phyloP scores from a whole-genome alignment of 1,140 invertebrate species.

The Drosophila dunni region DNA sequence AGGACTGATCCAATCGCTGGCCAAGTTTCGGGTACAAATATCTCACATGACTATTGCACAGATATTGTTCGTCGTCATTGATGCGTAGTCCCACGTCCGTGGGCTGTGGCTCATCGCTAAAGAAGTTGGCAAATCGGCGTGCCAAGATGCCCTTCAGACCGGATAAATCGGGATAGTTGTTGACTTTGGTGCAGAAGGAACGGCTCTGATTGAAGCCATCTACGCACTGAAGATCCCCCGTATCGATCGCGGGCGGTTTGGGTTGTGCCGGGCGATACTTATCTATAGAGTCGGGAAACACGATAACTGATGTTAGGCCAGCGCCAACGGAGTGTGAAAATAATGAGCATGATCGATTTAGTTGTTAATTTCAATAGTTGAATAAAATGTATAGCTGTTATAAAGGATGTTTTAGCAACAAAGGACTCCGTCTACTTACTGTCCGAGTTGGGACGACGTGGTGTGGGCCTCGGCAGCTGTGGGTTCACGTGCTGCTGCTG shows the following conservation, averaged over 20 bases:
- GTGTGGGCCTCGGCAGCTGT: neutral
- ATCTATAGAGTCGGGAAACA: slow-evolving; percentile 61
- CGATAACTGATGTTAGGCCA: slow-evolving; percentile 71
- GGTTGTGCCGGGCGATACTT: slow-evolving; percentile 7
- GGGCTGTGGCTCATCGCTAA: slow-evolving; percentile 56
- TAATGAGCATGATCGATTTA: slow-evolving; percentile 55
- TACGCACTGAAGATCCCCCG: slow-evolving; percentile 37
- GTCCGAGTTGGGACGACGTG: slow-evolving; percentile 44
- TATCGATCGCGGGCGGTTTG: neutral
- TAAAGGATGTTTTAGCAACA: neutral
- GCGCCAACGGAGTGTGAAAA: slow-evolving; percentile 53
- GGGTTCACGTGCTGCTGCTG: slow-evolving; percentile 10
- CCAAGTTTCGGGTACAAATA: slow-evolving; percentile 66
- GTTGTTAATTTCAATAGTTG: slow-evolving; percentile 56
- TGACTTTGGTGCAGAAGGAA: slow-evolving; percentile 74
- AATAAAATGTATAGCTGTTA: slow-evolving; percentile 8
- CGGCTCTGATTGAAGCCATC: slow-evolving; percentile 53
- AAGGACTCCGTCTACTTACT: slow-evolving; percentile 53
- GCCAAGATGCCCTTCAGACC: slow-evolving; percentile 56
- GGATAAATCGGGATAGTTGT: slow-evolving; percentile 68
- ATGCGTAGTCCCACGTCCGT: slow-evolving; percentile 60
- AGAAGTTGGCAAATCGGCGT: slow-evolving; percentile 62
- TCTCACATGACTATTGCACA: slow-evolving; percentile 54
- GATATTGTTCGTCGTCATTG: slow-evolving; percentile 53
- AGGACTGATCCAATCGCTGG: slow-evolving; percentile 46